Percentiles rank a stretch among this genome's conserved stretches.
phyloP scores from a whole-genome alignment of 2,888 invertebrate species.

The Zhengitettix transpicula region DNA sequence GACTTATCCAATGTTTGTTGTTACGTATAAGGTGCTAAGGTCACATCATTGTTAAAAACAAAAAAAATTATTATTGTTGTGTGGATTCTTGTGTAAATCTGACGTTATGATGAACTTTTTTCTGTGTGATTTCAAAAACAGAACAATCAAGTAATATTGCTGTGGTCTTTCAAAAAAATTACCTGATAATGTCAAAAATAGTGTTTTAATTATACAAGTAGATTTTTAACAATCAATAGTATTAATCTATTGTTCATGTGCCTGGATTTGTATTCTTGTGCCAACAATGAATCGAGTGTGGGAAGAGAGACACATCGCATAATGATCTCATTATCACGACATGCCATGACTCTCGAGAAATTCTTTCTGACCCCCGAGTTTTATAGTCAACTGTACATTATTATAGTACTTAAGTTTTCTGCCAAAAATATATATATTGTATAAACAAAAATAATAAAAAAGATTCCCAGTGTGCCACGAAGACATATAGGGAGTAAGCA shows the following conservation, averaged over 20 bases:
- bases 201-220: constrained; percentile 14
- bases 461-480: constrained; percentile 4
- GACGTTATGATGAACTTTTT: constrained; percentile 11
- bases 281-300: constrained; percentile 12
- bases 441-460: background rate
- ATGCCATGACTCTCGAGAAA: constrained; percentile 8
- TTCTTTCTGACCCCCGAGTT: constrained; percentile 8
- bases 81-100: constrained; percentile 14
- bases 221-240: constrained; percentile 16
- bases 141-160: constrained; percentile 16
- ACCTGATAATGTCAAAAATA: constrained; percentile 14
- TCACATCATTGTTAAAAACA: constrained; percentile 13
- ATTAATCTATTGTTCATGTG: constrained; percentile 16
- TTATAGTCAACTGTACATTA: constrained; percentile 8
- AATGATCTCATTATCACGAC: constrained; percentile 10
- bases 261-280: constrained; percentile 15
- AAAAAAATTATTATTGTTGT: constrained; percentile 14
- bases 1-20: constrained; percentile 14
- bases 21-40: constrained; percentile 15
- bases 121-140: constrained; percentile 14
- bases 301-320: constrained; percentile 6
- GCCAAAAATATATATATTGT: constrained; percentile 9
- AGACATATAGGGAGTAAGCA: constrained; percentile 6
- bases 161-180: constrained; percentile 16
- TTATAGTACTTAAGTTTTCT: constrained; percentile 14